These are phyloP conservation scores for Schrankia costaestrigalis DNA, from an alignment of 2,888 invertebrate species.

Conservation along the genomic window DNA sequence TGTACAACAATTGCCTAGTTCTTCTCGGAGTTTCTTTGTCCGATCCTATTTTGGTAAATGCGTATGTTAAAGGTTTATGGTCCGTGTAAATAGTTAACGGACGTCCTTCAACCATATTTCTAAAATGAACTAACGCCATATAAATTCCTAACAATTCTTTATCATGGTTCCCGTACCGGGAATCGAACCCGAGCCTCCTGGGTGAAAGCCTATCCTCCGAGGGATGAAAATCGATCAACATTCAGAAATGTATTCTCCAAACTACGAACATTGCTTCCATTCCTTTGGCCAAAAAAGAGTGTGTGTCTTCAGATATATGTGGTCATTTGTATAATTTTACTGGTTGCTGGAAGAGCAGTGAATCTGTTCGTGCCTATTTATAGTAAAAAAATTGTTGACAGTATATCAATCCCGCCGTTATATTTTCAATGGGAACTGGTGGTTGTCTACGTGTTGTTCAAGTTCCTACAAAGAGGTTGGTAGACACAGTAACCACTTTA, in stretches of 20 bases:
- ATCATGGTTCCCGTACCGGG: constrained; percentile 80
- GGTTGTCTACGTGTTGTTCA: constrained; percentile 90
- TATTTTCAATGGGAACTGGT: constrained; percentile 94
- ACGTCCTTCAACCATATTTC: too few species aligned
- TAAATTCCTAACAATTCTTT: too few species aligned
- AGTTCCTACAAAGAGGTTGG: constrained; percentile 97
- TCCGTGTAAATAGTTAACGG: too few species aligned
- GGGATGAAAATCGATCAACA: constrained; percentile 85
- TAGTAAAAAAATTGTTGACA: constrained; percentile 94
- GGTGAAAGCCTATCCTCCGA: constrained; percentile 87
- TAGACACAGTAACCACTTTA: too few species aligned
- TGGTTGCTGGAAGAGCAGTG: constrained; percentile 89
- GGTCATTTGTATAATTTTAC: constrained; percentile 87
- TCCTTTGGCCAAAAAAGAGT: constrained; percentile 96
- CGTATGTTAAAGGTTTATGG: too few species aligned
- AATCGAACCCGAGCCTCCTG: constrained; percentile 88
- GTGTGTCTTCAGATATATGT: constrained; percentile 89
- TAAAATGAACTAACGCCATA: too few species aligned
- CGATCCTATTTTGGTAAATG: too few species aligned
- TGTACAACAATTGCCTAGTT: too few species aligned
- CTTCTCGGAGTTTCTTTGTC: too few species aligned
- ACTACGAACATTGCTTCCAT: constrained; percentile 89
- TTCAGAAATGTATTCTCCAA: constrained; percentile 91
- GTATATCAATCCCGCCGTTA: constrained; percentile 82
- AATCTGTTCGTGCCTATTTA: constrained; percentile 97